Conservation (phyloP, 2,888 invertebrate genomes). For the Caenorhabditis sulstoni region DNA sequence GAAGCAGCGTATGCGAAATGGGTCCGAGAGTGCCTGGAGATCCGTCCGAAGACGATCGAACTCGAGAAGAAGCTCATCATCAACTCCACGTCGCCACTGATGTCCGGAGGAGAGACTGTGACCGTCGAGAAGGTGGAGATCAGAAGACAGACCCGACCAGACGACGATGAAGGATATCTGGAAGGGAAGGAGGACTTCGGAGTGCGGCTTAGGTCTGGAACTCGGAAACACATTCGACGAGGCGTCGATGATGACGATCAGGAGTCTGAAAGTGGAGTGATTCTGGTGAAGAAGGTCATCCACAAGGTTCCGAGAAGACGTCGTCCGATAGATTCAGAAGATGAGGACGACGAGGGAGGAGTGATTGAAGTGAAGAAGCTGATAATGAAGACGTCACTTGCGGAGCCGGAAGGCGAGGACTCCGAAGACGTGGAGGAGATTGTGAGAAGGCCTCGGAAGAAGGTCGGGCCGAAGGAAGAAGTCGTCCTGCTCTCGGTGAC, state of each 20-base stretch:
- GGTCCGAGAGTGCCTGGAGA: constrained; percentile 30
- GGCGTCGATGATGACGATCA: constrained; percentile 27
- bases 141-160: constrained; percentile 16
- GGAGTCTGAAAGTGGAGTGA: constrained; percentile 33
- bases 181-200: constrained; percentile 41
- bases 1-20: constrained; percentile 30
- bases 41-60: constrained; percentile 11
- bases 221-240: constrained; percentile 5
- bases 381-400: constrained; percentile 25
- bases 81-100: constrained; percentile 2
- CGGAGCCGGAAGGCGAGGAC: constrained; percentile 33
- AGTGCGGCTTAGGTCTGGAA: constrained; percentile 22
- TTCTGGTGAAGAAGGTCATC: constrained; percentile 46
- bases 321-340: constrained; percentile 8
- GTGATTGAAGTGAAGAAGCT: constrained; percentile 41
- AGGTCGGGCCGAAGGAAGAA: constrained; percentile 31
- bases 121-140: constrained; percentile 37
- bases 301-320: constrained; percentile 33
- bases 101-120: constrained; percentile 27
- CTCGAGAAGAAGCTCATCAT: constrained; percentile 25
- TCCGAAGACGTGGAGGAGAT: constrained; percentile 43
- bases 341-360: constrained; percentile 28
- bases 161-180: constrained; percentile 38
- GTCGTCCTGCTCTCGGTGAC: constrained; percentile 39
- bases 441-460: constrained; percentile 27